These are phyloP conservation scores for Adelphocoris suturalis DNA, from an alignment of 2,888 invertebrate species.

Conservation along the genomic window DNA sequence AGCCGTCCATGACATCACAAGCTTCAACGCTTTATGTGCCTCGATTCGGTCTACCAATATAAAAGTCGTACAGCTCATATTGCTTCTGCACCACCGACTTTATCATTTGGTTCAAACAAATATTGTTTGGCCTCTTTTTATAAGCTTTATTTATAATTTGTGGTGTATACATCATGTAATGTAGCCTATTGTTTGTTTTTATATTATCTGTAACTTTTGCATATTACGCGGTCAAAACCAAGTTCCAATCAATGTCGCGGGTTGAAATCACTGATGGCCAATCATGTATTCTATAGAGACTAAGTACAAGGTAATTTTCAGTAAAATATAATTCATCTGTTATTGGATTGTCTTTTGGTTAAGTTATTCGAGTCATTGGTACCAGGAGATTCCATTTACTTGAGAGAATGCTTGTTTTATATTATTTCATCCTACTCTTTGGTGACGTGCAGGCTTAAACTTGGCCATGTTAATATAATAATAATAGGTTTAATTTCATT, in stretches of 20 bases:
- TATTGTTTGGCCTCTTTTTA: background rate
- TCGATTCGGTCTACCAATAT: background rate
- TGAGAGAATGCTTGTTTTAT: background rate
- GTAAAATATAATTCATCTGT: background rate
- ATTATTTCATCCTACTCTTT: background rate
- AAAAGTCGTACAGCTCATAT: background rate
- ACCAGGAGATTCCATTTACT: constrained; percentile 17
- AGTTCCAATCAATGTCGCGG: background rate
- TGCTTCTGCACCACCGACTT: background rate
- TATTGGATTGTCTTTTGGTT: background rate
- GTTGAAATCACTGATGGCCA: background rate
- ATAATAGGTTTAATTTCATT: background rate
- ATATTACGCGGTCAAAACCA: constrained; percentile 11
- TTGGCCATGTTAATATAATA: background rate
- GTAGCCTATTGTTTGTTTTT: background rate
- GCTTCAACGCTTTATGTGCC: background rate
- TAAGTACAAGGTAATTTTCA: background rate
- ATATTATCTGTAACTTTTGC: background rate
- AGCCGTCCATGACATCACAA: constrained; percentile 33
- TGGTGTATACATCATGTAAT: background rate
- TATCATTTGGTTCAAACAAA: background rate
- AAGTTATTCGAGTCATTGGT: background rate
- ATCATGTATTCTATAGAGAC: background rate
- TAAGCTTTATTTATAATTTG: constrained; percentile 31
- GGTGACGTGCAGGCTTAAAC: background rate